Evolutionary conservation across 2,113 vertebrate species (phyloP), one percentile per base, ranked within the genome.

Genomic region (Callaeas wilsoni): DNA sequence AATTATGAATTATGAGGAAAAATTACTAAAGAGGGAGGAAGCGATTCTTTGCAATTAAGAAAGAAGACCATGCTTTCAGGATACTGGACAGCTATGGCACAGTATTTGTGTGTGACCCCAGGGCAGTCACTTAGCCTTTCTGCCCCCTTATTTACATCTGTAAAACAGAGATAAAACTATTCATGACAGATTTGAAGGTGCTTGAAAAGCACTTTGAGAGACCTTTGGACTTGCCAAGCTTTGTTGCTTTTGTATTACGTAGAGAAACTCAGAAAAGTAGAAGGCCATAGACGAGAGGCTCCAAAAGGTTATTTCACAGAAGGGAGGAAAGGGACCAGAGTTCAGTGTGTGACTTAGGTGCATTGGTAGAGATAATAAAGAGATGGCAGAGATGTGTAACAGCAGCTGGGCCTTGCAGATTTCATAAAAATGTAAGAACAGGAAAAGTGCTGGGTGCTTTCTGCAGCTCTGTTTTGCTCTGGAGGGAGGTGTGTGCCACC

Each of bases 101-200:
- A 74, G 1, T 67, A 47, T 84, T 74, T 96, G 49, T 78, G 33
- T 78, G 47, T 78, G 73, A 90, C 60, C 44, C 44, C 60, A 63
- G n/a, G 71, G 30, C 71, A 86, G n/a, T 57, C 62, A 87, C 42
- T 92, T 94, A 86, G 64, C 83, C 56, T 90, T 94, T 78, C 70
- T 84, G 76, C 32, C 76, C 70, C 60, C 49, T 7, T 90, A 84
- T 96, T 96, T 90, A 80, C 73, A 29, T 94, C 86, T 97, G 83
- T 64, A 92, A 92, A 96, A 90, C 33, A 32, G 44, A 92, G 86
- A 78, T 94, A 93, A 96, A 94, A 70, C 60, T 81, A 33, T 84
- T 84, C 1, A 1, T 82, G 83, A 65, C 41, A 44, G 60, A 78
- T 84, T 75, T 92, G 53, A 92, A 93, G 67, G 86, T 95, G 46